phyloP scores from a whole-genome alignment of 2,113 vertebrate species.

The Psittacus erithacus region DNA sequence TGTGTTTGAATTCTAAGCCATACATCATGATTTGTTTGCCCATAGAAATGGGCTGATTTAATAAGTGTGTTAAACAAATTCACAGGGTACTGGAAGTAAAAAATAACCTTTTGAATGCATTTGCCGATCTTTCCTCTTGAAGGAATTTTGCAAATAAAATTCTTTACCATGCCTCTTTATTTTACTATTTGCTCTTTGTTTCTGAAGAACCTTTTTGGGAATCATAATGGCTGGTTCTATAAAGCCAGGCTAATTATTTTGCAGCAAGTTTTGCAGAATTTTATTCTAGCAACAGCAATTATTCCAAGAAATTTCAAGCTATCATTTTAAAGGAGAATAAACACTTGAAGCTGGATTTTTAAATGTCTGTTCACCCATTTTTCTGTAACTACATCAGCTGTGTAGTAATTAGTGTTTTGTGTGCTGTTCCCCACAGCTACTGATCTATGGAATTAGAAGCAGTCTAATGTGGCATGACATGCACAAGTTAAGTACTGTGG shows the following conservation, averaged over 20 bases:
- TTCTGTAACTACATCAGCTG: not conserved
- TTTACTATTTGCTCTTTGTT: not conserved
- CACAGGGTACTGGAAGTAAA: not conserved
- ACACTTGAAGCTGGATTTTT: not conserved
- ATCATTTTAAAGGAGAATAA: not conserved
- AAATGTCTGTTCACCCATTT: not conserved
- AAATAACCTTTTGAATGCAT: not conserved
- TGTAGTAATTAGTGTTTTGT: constrained; percentile 31
- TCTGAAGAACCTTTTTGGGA: not conserved
- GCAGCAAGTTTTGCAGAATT: not conserved
- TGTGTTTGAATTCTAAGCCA: constrained; percentile 37
- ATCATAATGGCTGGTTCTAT: not conserved
- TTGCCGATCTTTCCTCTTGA: not conserved
- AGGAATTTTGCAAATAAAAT: constrained; percentile 4
- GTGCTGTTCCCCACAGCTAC: constrained; percentile 30
- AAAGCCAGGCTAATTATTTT: not conserved
- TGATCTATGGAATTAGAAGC: constrained; percentile 53
- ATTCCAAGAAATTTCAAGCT: not conserved
- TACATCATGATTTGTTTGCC: constrained; percentile 46
- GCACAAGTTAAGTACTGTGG: constrained; percentile 48
- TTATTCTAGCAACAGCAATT: not conserved
- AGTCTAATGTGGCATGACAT: constrained; percentile 53
- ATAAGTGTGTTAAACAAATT: constrained; percentile 20
- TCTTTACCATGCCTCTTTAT: not conserved
- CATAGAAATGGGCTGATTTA: constrained; percentile 21